Base-by-base conservation (phyloP, 2,797 vertebrate genomes). In the Tapirus indicus region DNA sequence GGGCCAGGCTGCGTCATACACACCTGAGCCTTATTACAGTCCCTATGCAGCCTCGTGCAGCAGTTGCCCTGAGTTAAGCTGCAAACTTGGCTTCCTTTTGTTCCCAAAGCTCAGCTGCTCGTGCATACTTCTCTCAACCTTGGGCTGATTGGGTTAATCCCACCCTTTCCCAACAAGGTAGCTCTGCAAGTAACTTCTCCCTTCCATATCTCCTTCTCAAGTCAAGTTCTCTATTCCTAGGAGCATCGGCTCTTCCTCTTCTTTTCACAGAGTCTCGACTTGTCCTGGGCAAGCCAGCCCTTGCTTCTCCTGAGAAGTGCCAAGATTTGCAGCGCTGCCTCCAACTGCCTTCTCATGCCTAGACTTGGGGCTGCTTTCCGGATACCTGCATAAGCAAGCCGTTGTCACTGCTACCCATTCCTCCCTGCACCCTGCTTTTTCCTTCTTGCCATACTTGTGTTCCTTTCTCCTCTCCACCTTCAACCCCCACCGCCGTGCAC, bases 321-420 rank as follows among this genome's bases (percentile, higher is more conserved):
- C 96, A 92, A 92, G 94, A 97, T 93, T 93, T 96, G 58, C 86
- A 35, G 58, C 5, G 60, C 91, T 94, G 97, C 94, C 88, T 90
- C n/a, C 96, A 97, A 32, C 96, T 98, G 89, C 91, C 83, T 94
- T 93, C 83, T 96, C 60, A 32, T 84, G 66, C 91, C 93, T 97
- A 95, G 85, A 91, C 82, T 87, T 97, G 86, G 87, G 68, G 52
- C 92, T 96, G 83, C 83, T 97, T 96, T 92, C 77, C 0, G 69
- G 95, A 97, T 96, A 93, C 88, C 96, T 95, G 94, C 95, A 93
- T 97, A 94, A 95, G 78, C 94, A 96, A 97, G 84, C 74, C 87
- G 49, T 97, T 94, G 85, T 79, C 32, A 75, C 93, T 88, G 49
- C 90, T 96, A 49, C 78, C 13, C 38, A 52, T 71, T 96, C 35